Percentiles rank a stretch among this genome's conserved stretches.
phyloP scores from a whole-genome alignment of 2,888 invertebrate genomes.

The Ophion obscuratus region DNA sequence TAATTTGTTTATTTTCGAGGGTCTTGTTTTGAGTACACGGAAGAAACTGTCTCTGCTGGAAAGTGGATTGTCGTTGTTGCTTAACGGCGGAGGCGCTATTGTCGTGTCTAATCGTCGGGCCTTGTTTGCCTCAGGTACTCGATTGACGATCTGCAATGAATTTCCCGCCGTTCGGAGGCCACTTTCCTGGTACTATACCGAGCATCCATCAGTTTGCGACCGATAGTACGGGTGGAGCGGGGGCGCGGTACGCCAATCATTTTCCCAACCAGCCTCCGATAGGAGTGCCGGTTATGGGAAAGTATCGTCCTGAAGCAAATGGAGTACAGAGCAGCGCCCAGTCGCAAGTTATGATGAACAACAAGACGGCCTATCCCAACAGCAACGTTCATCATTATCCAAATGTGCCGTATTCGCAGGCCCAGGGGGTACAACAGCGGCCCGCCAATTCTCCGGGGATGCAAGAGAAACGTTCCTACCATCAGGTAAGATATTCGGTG shows the following conservation, averaged over 20 bases:
- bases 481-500: slow-evolving; percentile 76
- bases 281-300: slow-evolving; percentile 87
- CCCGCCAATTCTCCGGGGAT: slow-evolving; percentile 82
- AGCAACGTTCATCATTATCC: slow-evolving; percentile 83
- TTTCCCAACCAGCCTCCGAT: slow-evolving; percentile 86
- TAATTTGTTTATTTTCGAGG: no score
- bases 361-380: slow-evolving; percentile 81
- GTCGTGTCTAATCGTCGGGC: not conserved
- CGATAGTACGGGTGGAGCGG: slow-evolving; percentile 84
- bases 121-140: slow-evolving; percentile 74
- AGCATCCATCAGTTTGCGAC: slow-evolving; percentile 94
- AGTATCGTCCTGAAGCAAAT: slow-evolving; percentile 85
- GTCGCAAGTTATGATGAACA: slow-evolving; percentile 83
- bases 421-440: slow-evolving; percentile 81
- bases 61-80: no score
- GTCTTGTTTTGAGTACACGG: no score
- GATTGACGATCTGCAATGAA: slow-evolving; percentile 88
- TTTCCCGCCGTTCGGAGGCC: slow-evolving; percentile 94
- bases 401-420: slow-evolving; percentile 82
- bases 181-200: slow-evolving; percentile 91
- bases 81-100: not conserved
- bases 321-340: slow-evolving; percentile 80
- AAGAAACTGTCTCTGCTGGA: no score
- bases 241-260: slow-evolving; percentile 84
- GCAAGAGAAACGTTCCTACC: slow-evolving; percentile 82